These are phyloP conservation scores for Heliangelus exortis DNA, from an alignment of 2,797 vertebrate species.

Conservation along the genomic window DNA sequence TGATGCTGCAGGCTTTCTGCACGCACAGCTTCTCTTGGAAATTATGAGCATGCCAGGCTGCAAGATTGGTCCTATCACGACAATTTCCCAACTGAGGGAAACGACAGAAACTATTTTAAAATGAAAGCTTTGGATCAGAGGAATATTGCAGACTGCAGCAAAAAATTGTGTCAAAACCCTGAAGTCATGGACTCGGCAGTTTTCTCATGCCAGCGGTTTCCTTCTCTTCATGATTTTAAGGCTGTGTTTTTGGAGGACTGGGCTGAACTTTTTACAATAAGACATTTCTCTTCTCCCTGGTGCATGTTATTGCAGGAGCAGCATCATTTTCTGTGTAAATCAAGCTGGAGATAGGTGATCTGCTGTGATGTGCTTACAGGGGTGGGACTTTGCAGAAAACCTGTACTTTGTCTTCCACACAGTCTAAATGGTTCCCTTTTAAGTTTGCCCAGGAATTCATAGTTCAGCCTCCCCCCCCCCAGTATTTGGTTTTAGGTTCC, in stretches of 20 bases:
- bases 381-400: not conserved
- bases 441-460: not conserved
- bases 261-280: not conserved
- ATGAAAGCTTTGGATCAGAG: constrained; percentile 57
- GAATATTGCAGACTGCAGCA: constrained; percentile 57
- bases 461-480: not conserved
- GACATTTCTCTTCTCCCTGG: not conserved
- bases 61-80: constrained; percentile 8
- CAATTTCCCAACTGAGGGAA: constrained; percentile 41
- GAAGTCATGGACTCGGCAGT: constrained; percentile 45
- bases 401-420: not conserved
- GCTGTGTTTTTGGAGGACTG: constrained; percentile 6
- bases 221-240: constrained; percentile 39
- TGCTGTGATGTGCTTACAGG: not conserved
- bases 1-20: not conserved
- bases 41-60: constrained; percentile 17
- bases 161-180: constrained; percentile 52
- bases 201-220: constrained; percentile 32
- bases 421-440: not conserved
- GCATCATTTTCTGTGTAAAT: not conserved
- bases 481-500: not conserved
- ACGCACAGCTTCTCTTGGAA: not conserved
- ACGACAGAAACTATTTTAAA: constrained; percentile 53
- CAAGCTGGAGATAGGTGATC: not conserved
- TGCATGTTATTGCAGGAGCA: not conserved